Evolutionary conservation across 2,888 invertebrate genomes (phyloP).

Genomic region (Stenchaetothrips biformis): DNA sequence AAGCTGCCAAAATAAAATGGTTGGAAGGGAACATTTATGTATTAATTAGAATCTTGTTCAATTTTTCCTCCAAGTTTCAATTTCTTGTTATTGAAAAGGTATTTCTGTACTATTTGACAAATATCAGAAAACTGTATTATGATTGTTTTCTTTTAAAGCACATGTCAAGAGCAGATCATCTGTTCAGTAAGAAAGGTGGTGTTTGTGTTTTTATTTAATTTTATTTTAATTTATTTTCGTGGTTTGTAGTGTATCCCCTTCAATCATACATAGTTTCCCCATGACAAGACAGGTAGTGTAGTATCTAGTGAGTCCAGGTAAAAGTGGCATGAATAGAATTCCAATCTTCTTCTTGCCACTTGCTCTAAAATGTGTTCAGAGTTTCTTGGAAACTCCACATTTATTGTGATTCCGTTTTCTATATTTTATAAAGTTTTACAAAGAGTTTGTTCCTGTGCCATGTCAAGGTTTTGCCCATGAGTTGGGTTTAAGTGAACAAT

Average conservation of each 20-base stretch:
- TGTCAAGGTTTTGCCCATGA: not conserved
- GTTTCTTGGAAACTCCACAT: not conserved
- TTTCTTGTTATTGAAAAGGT: no score
- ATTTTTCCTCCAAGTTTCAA: not conserved
- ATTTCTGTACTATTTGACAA: not conserved
- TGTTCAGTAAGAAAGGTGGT: not conserved
- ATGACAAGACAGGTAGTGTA: not conserved
- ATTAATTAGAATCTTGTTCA: not conserved
- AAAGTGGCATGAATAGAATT: not conserved
- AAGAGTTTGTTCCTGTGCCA: not conserved
- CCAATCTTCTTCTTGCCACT: not conserved
- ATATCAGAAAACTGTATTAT: not conserved
- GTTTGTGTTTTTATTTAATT: not conserved
- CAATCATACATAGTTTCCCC: not conserved
- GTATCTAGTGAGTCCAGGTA: not conserved
- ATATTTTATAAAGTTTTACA: slow-evolving; percentile 20
- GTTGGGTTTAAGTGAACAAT: slow-evolving; percentile 12
- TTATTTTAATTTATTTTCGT: not conserved
- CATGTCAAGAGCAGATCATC: not conserved
- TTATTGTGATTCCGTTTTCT: slow-evolving; percentile 16
- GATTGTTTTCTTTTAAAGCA: not conserved
- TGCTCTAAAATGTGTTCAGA: slow-evolving; percentile 8
- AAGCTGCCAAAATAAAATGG: slow-evolving; percentile 15
- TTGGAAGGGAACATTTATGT: slow-evolving; percentile 21
- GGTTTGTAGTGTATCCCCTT: not conserved